These are phyloP conservation scores for Dinoponera quadriceps DNA, from an alignment of 1,140 invertebrate genomes.

Conservation along the genomic window DNA sequence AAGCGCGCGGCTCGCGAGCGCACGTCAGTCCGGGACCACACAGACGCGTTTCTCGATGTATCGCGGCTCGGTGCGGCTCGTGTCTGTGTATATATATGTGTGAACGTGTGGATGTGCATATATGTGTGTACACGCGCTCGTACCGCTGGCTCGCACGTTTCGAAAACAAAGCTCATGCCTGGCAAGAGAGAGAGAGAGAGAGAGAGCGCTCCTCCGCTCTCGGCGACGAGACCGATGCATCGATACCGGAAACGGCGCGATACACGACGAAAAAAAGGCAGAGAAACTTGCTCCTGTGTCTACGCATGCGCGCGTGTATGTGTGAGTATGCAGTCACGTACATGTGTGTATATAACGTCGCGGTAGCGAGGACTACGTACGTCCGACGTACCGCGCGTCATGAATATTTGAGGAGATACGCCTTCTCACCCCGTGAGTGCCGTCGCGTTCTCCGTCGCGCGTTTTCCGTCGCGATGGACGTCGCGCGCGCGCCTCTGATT, in stretches of 20 bases:
- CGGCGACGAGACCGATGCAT: slow-evolving; percentile 63
- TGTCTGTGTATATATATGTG: background rate
- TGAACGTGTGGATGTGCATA: background rate
- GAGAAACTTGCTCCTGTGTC: slow-evolving; percentile 59
- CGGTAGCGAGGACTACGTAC: slow-evolving; percentile 19
- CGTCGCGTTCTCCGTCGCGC: slow-evolving; percentile 40
- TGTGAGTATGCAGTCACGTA: too few relatives aligned
- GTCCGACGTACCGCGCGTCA: slow-evolving; percentile 37
- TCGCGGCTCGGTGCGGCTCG: slow-evolving; percentile 19
- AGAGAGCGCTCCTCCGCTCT: slow-evolving; percentile 69
- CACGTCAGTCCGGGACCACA: slow-evolving; percentile 69
- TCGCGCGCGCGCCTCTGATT: slow-evolving; percentile 22
- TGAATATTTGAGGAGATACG: slow-evolving; percentile 69
- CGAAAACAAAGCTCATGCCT: slow-evolving; percentile 69
- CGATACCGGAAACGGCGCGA: slow-evolving; percentile 72
- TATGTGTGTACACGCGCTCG: background rate
- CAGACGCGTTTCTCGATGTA: slow-evolving; percentile 50
- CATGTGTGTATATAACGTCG: background rate
- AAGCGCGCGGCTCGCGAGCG: slow-evolving; percentile 50
- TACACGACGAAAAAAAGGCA: slow-evolving; percentile 57
- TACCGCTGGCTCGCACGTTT: slow-evolving; percentile 48
- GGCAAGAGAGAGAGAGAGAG: slow-evolving; percentile 65
- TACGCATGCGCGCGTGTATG: background rate
- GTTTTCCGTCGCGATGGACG: slow-evolving; percentile 48
- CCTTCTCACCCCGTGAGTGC: slow-evolving; percentile 49